A percentile compares a stretch with the other conserved stretches of the same genome.
Evolutionary conservation across 2,797 vertebrate genomes (phyloP).

Genomic region (Fratercula arctica): DNA sequence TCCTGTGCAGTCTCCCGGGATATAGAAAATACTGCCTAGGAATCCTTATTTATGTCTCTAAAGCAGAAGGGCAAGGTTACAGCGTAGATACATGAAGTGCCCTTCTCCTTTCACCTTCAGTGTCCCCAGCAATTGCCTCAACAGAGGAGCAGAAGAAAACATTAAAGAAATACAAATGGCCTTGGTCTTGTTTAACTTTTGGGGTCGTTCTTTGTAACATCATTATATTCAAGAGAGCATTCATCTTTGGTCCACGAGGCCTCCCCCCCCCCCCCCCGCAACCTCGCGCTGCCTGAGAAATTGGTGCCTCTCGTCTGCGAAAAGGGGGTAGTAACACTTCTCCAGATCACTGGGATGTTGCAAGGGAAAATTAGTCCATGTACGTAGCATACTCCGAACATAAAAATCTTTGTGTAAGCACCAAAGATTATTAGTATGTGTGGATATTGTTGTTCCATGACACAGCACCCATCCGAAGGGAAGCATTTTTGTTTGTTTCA

Average conservation of each 20-base stretch:
- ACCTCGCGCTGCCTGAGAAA: neutral
- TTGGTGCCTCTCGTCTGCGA: neutral
- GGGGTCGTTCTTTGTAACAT: neutral
- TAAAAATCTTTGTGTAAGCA: neutral
- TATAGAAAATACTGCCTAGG: neutral
- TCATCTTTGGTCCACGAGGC: neutral
- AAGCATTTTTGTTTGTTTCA: neutral
- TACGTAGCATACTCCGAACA: neutral
- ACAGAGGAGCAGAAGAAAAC: neutral
- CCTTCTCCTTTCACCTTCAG: neutral
- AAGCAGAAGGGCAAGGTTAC: slow-evolving; percentile 2
- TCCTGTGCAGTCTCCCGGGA: neutral
- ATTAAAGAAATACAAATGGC: neutral
- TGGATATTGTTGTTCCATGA: neutral
- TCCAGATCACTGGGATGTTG: neutral
- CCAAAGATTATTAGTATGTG: neutral
- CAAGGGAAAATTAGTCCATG: neutral
- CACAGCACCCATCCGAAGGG: neutral
- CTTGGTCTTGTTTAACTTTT: neutral
- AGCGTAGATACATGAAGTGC: neutral
- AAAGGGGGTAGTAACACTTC: neutral
- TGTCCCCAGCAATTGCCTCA: neutral
- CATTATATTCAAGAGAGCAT: neutral
- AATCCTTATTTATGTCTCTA: slow-evolving; percentile 16
- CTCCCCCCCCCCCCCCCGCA: rapidly evolving